These are phyloP conservation scores for Panopea generosa DNA, from an alignment of 2,888 invertebrate genomes.

Conservation along the genomic window DNA sequence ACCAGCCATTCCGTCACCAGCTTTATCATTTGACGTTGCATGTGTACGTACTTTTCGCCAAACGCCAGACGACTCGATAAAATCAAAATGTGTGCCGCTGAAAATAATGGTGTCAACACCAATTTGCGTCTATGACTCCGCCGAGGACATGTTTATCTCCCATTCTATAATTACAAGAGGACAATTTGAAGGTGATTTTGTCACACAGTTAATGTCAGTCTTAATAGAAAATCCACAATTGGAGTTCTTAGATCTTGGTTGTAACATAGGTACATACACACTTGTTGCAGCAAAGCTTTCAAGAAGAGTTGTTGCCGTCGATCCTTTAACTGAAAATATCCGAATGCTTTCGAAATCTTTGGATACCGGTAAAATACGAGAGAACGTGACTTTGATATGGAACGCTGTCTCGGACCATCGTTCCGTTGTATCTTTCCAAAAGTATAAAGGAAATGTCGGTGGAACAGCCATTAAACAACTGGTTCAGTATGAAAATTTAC, in stretches of 20 bases:
- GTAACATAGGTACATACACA: slow-evolving; percentile 49
- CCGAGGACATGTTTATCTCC: slow-evolving; percentile 35
- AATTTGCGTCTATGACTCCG: slow-evolving; percentile 36
- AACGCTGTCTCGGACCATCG: slow-evolving; percentile 49
- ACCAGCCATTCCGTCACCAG: no score
- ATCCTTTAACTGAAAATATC: slow-evolving; percentile 36
- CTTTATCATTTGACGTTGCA: no score
- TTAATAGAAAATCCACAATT: slow-evolving; percentile 11
- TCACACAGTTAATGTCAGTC: slow-evolving; percentile 9
- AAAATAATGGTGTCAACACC: no score
- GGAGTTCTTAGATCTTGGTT: slow-evolving; percentile 47
- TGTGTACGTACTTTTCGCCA: no score
- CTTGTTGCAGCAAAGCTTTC: slow-evolving; percentile 28
- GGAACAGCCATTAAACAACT: slow-evolving; percentile 57
- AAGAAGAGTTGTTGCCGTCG: slow-evolving; percentile 46
- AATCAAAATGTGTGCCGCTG: no score
- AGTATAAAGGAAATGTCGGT: slow-evolving; percentile 43
- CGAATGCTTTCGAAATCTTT: slow-evolving; percentile 40
- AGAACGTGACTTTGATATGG: slow-evolving; percentile 43
- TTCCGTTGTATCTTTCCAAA: slow-evolving; percentile 24
- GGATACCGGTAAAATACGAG: slow-evolving; percentile 21
- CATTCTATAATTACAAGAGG: not conserved
- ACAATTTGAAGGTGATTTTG: slow-evolving; percentile 37
- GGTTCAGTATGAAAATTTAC: no score
- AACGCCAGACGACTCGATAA: no score